A percentile compares a stretch with the other conserved stretches of the same genome.
phyloP scores from a whole-genome alignment of 1,140 invertebrate genomes.

The Lordiphosa stackelbergi region DNA sequence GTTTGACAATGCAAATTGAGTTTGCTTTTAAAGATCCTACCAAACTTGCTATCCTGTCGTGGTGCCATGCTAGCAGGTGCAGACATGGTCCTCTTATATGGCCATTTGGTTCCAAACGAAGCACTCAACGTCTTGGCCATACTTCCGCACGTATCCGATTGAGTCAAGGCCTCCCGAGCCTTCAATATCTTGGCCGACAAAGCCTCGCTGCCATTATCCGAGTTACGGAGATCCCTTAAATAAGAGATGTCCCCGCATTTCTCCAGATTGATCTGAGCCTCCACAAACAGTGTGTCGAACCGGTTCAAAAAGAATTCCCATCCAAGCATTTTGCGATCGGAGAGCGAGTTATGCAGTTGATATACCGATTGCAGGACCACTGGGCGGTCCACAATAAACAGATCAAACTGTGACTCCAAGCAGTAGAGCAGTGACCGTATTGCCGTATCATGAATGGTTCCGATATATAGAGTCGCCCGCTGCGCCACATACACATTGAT shows the following conservation, averaged over 20 bases:
- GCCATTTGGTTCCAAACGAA: conserved; percentile 94
- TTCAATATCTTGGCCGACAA: conserved; percentile 92
- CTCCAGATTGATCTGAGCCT: conserved; percentile 94
- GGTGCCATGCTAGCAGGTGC: conserved; percentile 90
- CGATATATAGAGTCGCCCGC: conserved; percentile 93
- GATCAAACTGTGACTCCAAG: conserved; percentile 94
- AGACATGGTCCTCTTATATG: conserved; percentile 95
- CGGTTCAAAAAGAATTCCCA: conserved; percentile 99
- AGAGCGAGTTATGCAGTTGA: conserved; percentile 94
- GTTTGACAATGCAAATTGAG: not conserved
- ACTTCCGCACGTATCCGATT: conserved; percentile 79
- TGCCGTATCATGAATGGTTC: conserved; percentile 93
- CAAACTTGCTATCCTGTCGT: conserved; percentile 86
- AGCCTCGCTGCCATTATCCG: conserved; percentile 91
- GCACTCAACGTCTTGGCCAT: conserved; percentile 89
- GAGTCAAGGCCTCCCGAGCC: conserved; percentile 92
- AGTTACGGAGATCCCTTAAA: conserved; percentile 92
- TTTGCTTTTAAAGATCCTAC: conserved; percentile 75
- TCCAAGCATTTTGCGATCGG: conserved; percentile 91
- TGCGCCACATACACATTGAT: conserved; percentile 96
- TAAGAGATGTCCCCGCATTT: conserved; percentile 89
- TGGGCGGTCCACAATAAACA: conserved; percentile 96
- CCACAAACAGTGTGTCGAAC: conserved; percentile 96
- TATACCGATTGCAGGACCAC: conserved; percentile 98
- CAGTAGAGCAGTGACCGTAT: conserved; percentile 91